Percentiles rank a stretch among this genome's conserved stretches.
Conservation (phyloP, 2,888 invertebrate species). For the Colletes collaris region DNA sequence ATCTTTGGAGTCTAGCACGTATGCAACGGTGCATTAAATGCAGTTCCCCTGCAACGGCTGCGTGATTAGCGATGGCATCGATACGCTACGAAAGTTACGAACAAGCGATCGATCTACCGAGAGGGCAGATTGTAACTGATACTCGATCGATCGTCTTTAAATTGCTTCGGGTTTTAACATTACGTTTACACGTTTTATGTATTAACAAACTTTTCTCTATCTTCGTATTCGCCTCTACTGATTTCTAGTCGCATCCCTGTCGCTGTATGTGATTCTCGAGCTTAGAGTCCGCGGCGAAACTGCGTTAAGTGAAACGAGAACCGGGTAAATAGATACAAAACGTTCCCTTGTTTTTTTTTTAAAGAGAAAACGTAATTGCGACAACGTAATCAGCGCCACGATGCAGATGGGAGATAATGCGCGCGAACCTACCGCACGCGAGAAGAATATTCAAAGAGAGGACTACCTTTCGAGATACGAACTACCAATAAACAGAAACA, state of each 20-base stretch:
- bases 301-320: conserved; percentile 8
- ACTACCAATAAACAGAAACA: neutral
- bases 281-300: neutral
- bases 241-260: neutral
- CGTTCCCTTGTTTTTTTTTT: conserved; percentile 11
- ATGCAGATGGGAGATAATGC: conserved; percentile 32
- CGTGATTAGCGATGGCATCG: conserved; percentile 4
- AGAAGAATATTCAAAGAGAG: conserved; percentile 35
- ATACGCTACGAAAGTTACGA: neutral
- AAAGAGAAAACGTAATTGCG: conserved; percentile 37
- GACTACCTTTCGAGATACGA: neutral
- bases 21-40: conserved; percentile 28
- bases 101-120: neutral
- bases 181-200: no score
- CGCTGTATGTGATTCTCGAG: neutral
- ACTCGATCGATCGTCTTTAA: no score
- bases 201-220: no score
- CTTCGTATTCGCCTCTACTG: no score
- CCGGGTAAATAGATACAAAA: conserved; percentile 22
- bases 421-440: conserved; percentile 26
- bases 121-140: no score
- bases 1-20: conserved; percentile 21
- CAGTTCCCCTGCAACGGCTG: conserved; percentile 1
- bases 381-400: conserved; percentile 37
- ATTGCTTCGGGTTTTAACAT: no score